Evolutionary conservation across 1,140 invertebrate genomes (phyloP), one percentile per base, ranked within the genome.

Genomic region (Potamilus streckersoni): DNA sequence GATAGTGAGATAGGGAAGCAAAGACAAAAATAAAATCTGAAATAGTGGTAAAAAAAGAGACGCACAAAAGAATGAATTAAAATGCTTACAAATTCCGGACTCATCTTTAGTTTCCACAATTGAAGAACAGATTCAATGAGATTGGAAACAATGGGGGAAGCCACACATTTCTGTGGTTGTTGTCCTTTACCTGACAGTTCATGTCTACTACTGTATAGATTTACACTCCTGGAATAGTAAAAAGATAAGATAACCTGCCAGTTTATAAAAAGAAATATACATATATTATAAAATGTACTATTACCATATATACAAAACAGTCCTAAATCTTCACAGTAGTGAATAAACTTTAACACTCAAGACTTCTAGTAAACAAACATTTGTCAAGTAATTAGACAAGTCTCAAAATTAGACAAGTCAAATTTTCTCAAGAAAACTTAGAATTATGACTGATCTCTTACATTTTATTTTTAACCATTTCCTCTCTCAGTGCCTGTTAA

Each of bases 41-140:
- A 69, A 19, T 56, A n/a, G 8, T 19, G 19, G 15, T 1, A 56
- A 56, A 56, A 20, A 17, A 4, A 56, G 11, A 56, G 68, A 55
- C 12, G 19, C 0, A 17, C 19, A 5, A 16, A 72, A 17, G 55
- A 19, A 60, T 55, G 11, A 14, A 15, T 17, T 12, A 63, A 20
- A 58, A 14, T 56, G 91, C 92, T 93, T 91, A 95, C 94, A 89
- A 93, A 92, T 86, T 93, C 91, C 38, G 93, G 90, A 65, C 93
- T 92, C 80, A 92, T 91, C 76, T 92, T 92, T 60, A 93, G 89
- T 80, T 92, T 93, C 89, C 93, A 93, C 91, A 97, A 93, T 80
- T 94, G 93, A 5, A 93, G 91, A 5, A 96, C 91, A 15, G 94
- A 93, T 90, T 97, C 96, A 56, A 96, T 89, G 93, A 96, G 95